A percentile compares a stretch with the other conserved stretches of the same genome.
These are phyloP conservation scores for Araneus ventricosus DNA, from an alignment of 1,140 invertebrate genomes.

Conservation along the genomic window DNA sequence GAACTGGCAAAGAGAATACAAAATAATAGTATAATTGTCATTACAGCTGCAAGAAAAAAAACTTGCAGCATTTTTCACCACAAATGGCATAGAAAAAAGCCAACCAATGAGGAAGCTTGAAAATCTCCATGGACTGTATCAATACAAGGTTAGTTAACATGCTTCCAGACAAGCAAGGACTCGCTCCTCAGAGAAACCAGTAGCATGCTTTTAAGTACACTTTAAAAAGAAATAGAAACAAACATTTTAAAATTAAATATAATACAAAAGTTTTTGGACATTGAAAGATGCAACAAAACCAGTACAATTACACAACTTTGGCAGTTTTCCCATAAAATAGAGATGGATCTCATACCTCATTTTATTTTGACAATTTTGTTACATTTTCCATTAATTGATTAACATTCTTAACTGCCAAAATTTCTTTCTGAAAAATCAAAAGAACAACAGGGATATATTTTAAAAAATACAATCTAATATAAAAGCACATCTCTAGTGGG, in stretches of 20 bases:
- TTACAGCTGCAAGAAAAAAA: neutral
- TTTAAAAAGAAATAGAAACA: neutral
- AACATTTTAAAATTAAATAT: slow-evolving; percentile 11
- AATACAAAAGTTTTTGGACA: neutral
- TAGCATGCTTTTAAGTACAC: slow-evolving; percentile 12
- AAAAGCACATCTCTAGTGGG: neutral
- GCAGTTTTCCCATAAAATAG: neutral
- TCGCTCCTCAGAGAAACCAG: neutral
- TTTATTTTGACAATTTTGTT: neutral
- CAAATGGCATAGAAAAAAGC: too few species aligned
- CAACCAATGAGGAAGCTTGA: too few species aligned
- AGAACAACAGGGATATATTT: neutral
- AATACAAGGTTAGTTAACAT: too few species aligned
- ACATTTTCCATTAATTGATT: neutral
- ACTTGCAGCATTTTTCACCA: neutral
- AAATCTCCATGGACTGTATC: too few species aligned
- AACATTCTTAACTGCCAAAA: neutral
- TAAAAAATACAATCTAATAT: neutral
- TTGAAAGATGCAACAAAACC: neutral
- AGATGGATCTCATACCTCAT: neutral
- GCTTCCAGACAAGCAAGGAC: neutral
- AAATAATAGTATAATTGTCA: neutral
- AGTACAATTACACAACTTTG: neutral
- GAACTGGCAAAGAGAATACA: neutral
- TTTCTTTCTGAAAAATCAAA: neutral